A percentile compares a stretch with the other conserved stretches of the same genome.
These are phyloP conservation scores for Hemibagrus guttatus DNA, from an alignment of 2,797 vertebrate genomes.

Conservation along the genomic window DNA sequence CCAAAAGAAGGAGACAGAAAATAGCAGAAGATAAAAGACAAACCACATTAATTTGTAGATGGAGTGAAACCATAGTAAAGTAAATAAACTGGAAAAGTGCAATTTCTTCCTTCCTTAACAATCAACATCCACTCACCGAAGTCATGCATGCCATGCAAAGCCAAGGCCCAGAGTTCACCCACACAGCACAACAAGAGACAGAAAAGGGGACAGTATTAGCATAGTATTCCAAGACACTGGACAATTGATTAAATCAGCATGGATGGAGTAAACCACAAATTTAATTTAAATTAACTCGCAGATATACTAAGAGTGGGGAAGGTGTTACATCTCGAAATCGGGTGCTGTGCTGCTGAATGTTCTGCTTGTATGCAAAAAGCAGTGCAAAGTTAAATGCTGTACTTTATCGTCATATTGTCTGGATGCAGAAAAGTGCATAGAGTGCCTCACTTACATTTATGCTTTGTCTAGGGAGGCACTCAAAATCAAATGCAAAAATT, in stretches of 20 bases:
- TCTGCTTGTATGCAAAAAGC: neutral
- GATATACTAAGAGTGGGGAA: neutral
- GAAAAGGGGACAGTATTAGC: constrained; percentile 42
- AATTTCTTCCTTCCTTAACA: constrained; percentile 31
- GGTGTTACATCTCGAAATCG: neutral
- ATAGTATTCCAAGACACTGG: constrained; percentile 4
- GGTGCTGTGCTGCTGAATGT: neutral
- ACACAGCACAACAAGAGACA: constrained; percentile 56
- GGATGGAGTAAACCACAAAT: neutral
- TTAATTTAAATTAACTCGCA: neutral
- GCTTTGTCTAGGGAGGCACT: neutral
- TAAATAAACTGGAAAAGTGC: neutral
- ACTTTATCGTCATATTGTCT: neutral
- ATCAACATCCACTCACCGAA: constrained; percentile 75
- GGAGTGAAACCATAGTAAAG: constrained; percentile 32
- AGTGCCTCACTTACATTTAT: neutral
- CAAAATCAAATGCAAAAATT: neutral
- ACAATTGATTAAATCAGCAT: neutral
- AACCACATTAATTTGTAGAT: constrained; percentile 44
- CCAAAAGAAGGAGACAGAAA: constrained; percentile 29
- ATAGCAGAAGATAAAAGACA: constrained; percentile 27
- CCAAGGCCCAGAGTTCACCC: constrained; percentile 66
- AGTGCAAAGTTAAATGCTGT: neutral
- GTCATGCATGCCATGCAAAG: constrained; percentile 79
- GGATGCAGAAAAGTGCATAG: neutral